Evolutionary conservation across 2,797 vertebrate species (phyloP).

Genomic region (Poecilia velifera): DNA sequence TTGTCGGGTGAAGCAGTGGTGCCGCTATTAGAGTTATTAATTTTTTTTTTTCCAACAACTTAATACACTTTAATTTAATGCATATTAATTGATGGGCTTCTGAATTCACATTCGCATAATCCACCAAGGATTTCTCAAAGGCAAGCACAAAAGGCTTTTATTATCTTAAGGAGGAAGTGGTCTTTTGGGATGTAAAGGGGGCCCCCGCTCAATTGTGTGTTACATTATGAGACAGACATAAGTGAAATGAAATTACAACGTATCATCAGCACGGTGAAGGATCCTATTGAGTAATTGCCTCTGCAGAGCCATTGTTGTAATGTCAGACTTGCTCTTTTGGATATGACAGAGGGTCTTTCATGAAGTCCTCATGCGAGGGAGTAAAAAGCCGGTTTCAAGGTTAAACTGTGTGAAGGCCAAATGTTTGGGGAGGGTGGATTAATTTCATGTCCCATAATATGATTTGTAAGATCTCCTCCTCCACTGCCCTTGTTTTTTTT

Average conservation of each 20-base stretch:
- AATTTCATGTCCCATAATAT: conserved; percentile 80
- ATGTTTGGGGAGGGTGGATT: conserved; percentile 76
- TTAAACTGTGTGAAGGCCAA: conserved; percentile 74
- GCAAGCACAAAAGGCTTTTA: conserved; percentile 79
- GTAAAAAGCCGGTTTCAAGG: conserved; percentile 71
- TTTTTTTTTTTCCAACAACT: conserved; percentile 74
- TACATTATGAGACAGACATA: conserved; percentile 74
- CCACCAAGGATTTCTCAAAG: conserved; percentile 81
- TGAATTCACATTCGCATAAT: conserved; percentile 68
- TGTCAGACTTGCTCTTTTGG: conserved; percentile 60
- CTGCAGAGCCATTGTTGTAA: conserved; percentile 66
- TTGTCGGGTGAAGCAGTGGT: conserved; percentile 38
- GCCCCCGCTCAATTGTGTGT: conserved; percentile 70
- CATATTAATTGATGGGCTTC: conserved; percentile 79
- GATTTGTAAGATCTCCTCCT: conserved; percentile 74
- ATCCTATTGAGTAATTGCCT: conserved; percentile 75
- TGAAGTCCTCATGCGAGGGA: conserved; percentile 49
- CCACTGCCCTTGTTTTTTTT: conserved; percentile 71
- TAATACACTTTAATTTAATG: conserved; percentile 79
- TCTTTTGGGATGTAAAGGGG: conserved; percentile 71
- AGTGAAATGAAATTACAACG: conserved; percentile 80
- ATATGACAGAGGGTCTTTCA: conserved; percentile 41
- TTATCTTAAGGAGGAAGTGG: conserved; percentile 77
- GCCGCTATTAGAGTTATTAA: conserved; percentile 74
- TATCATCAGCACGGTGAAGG: conserved; percentile 71